A percentile compares a stretch with the other conserved stretches of the same genome.
phyloP scores from a whole-genome alignment of 53 echinoderm and acorn worm genomes.

The Mesocentrotus franciscanus region DNA sequence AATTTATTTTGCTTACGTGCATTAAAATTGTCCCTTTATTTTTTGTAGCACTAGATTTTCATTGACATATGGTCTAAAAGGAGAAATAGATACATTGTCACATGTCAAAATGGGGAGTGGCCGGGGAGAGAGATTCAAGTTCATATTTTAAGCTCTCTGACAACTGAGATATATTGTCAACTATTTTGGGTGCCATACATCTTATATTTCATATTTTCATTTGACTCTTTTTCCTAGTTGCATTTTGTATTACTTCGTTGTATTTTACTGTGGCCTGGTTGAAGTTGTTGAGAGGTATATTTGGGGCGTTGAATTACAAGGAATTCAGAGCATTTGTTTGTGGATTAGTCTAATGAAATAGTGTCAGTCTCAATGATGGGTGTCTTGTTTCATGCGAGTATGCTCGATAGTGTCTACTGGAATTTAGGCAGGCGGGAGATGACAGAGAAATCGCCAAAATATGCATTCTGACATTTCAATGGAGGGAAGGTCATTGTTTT shows the following conservation, averaged over 20 bases:
- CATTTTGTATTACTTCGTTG: neutral
- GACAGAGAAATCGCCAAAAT: neutral
- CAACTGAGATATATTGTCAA: neutral
- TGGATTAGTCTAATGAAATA: slow-evolving; percentile 63
- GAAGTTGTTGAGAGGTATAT: slow-evolving; percentile 25
- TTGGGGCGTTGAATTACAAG: neutral
- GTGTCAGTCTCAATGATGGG: slow-evolving; percentile 31
- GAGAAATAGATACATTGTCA: neutral
- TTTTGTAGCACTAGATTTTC: too few relatives aligned
- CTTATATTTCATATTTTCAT: neutral
- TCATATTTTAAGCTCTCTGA: neutral
- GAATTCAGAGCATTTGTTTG: slow-evolving; percentile 47
- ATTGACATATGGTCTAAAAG: neutral
- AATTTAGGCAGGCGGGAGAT: neutral
- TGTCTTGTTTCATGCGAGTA: neutral
- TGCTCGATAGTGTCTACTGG: slow-evolving; percentile 27
- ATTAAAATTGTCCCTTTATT: too few relatives aligned
- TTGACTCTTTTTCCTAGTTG: neutral
- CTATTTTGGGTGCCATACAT: slow-evolving; percentile 6
- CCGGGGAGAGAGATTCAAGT: slow-evolving; percentile 3
- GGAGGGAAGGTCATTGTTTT: neutral
- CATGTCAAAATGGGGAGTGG: neutral
- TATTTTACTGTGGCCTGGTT: neutral
- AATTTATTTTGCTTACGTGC: too few relatives aligned
- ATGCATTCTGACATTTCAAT: slow-evolving; percentile 27